A percentile compares a stretch with the other conserved stretches of the same genome.
phyloP scores from a whole-genome alignment of 1,140 invertebrate genomes.

The Diachasma alloeum region DNA sequence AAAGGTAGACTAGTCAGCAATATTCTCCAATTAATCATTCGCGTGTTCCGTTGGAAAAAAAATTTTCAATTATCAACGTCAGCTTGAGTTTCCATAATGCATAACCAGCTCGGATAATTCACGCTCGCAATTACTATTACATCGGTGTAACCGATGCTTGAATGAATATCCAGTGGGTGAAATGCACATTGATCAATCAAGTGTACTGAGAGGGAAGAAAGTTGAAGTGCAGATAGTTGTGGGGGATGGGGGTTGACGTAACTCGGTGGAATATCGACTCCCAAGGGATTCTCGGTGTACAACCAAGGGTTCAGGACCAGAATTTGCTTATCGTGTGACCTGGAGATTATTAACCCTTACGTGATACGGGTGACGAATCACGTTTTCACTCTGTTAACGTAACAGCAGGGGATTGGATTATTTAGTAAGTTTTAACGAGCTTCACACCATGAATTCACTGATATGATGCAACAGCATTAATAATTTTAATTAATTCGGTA shows the following conservation, averaged over 20 bases:
- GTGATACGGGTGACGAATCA: neutral
- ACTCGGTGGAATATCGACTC: neutral
- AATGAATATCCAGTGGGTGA: neutral
- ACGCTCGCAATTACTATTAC: neutral
- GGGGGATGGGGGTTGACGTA: neutral
- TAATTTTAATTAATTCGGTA: too few relatives aligned
- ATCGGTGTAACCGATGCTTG: neutral
- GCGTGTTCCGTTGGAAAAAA: neutral
- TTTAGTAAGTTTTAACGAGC: neutral
- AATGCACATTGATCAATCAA: conserved; percentile 1
- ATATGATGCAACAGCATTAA: too few relatives aligned
- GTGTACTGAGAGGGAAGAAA: neutral
- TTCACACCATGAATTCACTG: neutral
- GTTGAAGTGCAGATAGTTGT: neutral
- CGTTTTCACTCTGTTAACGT: neutral
- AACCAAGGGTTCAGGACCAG: neutral
- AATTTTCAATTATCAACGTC: neutral
- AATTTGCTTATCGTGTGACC: conserved; percentile 8
- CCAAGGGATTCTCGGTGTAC: neutral
- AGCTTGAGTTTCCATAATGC: neutral
- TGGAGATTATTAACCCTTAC: neutral
- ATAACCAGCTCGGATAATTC: neutral
- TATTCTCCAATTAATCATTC: neutral
- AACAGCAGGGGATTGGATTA: neutral
- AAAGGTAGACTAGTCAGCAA: neutral